phyloP scores from a whole-genome alignment of 2,797 vertebrate genomes.

The Morus bassanus region DNA sequence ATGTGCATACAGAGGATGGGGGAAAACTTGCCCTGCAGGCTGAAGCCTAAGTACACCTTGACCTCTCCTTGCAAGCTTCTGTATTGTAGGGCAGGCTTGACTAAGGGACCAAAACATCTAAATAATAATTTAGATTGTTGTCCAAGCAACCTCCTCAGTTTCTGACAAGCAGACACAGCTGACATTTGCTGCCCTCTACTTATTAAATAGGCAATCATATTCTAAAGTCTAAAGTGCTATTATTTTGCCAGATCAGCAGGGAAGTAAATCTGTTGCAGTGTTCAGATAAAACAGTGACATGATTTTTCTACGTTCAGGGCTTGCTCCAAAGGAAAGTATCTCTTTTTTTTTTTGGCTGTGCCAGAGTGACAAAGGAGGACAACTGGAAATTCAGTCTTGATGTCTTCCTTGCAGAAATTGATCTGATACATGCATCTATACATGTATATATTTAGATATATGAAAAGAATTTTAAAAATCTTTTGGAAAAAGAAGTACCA shows the following conservation, averaged over 20 bases:
- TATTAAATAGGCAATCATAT: slow-evolving; percentile 31
- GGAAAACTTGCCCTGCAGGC: slow-evolving; percentile 14
- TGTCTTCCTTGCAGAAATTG: background rate
- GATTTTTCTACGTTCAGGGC: background rate
- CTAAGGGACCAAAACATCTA: background rate
- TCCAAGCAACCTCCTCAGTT: slow-evolving; percentile 6
- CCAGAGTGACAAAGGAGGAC: background rate
- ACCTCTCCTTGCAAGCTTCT: slow-evolving; percentile 16
- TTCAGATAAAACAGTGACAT: background rate
- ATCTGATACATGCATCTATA: background rate
- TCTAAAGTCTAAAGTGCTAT: background rate
- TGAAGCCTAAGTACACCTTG: slow-evolving; percentile 30
- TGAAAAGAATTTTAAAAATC: no score
- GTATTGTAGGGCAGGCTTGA: background rate
- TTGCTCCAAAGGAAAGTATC: background rate
- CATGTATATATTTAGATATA: background rate
- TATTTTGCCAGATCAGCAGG: background rate
- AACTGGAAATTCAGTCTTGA: background rate
- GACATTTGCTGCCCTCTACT: slow-evolving; percentile 57
- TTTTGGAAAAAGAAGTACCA: background rate
- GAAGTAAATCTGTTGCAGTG: background rate
- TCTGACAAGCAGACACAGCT: slow-evolving; percentile 17
- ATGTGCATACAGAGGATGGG: background rate
- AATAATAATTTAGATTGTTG: background rate
- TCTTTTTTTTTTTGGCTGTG: background rate